These are phyloP conservation scores for Brachionichthys hirsutus DNA, from an alignment of 2,113 vertebrate genomes.

Conservation along the genomic window DNA sequence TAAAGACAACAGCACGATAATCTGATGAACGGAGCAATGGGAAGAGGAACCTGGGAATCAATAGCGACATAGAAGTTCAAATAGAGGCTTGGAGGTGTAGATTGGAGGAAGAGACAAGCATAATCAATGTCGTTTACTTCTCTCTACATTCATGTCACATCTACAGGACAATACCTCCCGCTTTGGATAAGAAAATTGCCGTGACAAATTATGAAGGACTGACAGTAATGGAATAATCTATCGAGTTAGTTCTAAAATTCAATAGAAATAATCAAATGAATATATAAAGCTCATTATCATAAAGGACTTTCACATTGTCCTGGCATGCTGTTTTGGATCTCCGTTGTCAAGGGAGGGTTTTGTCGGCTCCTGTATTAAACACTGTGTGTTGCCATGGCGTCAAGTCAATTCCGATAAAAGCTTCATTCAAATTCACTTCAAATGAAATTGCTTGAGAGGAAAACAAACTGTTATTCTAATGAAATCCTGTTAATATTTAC, in stretches of 20 bases:
- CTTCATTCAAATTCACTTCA: constrained; percentile 21
- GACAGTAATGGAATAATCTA: constrained; percentile 20
- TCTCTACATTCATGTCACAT: not conserved
- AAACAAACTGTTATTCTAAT: not conserved
- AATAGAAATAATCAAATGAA: too few species aligned
- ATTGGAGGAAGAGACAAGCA: too few species aligned
- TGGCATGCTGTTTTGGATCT: not conserved
- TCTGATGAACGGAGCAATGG: not conserved
- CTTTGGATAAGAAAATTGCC: constrained; percentile 1
- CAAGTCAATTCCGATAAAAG: constrained; percentile 46
- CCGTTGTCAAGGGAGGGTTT: not conserved
- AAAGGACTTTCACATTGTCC: constrained; percentile 7
- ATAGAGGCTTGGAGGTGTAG: not conserved
- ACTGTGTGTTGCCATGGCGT: constrained; percentile 18
- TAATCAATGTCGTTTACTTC: too few species aligned
- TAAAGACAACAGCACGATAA: constrained; percentile 22
- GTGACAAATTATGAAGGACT: constrained; percentile 13
- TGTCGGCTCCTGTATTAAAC: not conserved
- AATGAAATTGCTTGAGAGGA: constrained; percentile 23
- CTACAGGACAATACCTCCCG: not conserved
- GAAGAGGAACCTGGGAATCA: not conserved
- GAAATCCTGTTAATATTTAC: too few species aligned
- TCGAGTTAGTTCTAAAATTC: too few species aligned
- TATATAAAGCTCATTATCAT: constrained; percentile 6
- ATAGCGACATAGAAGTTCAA: not conserved